Evolutionary conservation across 2,797 vertebrate species (phyloP).

Genomic region (Semaprochilodus insignis): DNA sequence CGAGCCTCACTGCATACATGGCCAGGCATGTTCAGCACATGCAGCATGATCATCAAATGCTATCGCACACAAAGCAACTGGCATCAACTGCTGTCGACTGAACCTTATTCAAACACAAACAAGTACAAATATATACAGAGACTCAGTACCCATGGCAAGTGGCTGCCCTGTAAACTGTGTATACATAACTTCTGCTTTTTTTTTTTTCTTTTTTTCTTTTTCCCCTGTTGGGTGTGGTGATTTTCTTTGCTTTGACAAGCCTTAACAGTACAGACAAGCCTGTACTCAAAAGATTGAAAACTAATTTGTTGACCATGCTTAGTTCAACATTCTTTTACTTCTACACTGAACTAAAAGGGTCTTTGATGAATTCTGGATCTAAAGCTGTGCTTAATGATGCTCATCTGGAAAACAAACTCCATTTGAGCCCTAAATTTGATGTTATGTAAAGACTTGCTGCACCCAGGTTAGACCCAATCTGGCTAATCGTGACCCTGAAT

Average conservation of each 20-base stretch:
- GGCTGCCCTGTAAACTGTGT: constrained; percentile 60
- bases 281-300: constrained; percentile 36
- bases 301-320: constrained; percentile 4
- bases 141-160: constrained; percentile 17
- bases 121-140: constrained; percentile 34
- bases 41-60: constrained; percentile 22
- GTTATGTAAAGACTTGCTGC: neutral
- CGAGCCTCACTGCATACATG: constrained; percentile 47
- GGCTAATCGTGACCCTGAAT: constrained; percentile 5
- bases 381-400: neutral
- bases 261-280: constrained; percentile 81
- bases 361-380: neutral
- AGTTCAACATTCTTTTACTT: constrained; percentile 26
- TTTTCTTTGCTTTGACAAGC: constrained; percentile 75
- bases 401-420: neutral
- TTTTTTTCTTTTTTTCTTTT: constrained; percentile 54
- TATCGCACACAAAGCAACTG: constrained; percentile 9
- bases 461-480: neutral
- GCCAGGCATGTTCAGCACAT: constrained; percentile 50
- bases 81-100: constrained; percentile 27
- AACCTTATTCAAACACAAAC: constrained; percentile 68
- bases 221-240: constrained; percentile 67
- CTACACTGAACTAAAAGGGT: constrained; percentile 7
- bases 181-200: constrained; percentile 55
- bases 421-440: neutral